Conservation (phyloP, 1,140 invertebrate genomes). For the Ceratosolen fusciceps region DNA sequence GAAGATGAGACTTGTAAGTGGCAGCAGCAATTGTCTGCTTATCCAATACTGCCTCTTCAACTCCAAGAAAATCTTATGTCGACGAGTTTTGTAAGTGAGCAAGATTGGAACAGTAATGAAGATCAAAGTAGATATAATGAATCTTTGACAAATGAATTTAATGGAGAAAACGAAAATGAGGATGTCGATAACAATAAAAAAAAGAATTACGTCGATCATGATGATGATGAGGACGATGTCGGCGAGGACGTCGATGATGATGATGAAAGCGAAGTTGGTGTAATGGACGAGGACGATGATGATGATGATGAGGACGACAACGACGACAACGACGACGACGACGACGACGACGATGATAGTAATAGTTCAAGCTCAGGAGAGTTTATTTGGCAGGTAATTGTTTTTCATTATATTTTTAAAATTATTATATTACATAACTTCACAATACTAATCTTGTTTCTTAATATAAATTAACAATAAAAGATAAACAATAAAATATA, state of each 20-base stretch:
- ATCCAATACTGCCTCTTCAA: slow-evolving; percentile 58
- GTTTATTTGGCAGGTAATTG: slow-evolving; percentile 81
- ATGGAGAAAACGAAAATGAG: slow-evolving; percentile 43
- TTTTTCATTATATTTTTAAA: too few species aligned
- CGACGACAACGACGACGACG: slow-evolving; percentile 59
- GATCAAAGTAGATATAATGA: slow-evolving; percentile 27
- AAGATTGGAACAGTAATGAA: slow-evolving; percentile 63
- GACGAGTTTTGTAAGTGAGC: slow-evolving; percentile 66
- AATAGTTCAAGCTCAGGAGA: slow-evolving; percentile 79
- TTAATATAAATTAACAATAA: too few species aligned
- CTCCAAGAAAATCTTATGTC: slow-evolving; percentile 69
- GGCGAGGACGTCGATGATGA: slow-evolving; percentile 57
- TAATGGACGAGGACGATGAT: slow-evolving; percentile 41
- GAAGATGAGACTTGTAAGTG: slow-evolving; percentile 67
- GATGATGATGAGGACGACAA: slow-evolving; percentile 36
- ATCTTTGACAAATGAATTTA: slow-evolving; percentile 30
- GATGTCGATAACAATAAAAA: slow-evolving; percentile 26
- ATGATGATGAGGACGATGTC: slow-evolving; percentile 56
- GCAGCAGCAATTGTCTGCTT: slow-evolving; percentile 63
- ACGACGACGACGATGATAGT: slow-evolving; percentile 61
- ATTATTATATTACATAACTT: too few species aligned
- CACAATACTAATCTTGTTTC: too few species aligned
- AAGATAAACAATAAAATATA: too few species aligned
- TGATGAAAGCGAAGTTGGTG: slow-evolving; percentile 28
- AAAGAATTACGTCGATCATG: slow-evolving; percentile 31